Evolutionary conservation across 2,888 invertebrate genomes (phyloP).

Genomic region (Heliconius aoede): DNA sequence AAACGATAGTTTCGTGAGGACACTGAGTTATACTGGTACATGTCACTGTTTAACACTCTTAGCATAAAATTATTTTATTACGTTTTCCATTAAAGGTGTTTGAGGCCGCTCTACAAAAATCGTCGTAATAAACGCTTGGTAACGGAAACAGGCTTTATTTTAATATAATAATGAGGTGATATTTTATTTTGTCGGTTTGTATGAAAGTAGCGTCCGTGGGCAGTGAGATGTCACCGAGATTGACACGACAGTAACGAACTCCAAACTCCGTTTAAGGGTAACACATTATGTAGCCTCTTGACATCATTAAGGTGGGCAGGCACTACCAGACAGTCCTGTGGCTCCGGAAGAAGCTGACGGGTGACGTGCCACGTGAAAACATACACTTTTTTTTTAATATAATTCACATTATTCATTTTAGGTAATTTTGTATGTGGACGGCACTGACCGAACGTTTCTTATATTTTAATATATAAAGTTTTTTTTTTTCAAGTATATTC

Average conservation of each 20-base stretch:
- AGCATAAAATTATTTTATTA: conserved; percentile 50
- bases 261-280: conserved; percentile 70
- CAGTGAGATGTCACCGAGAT: conserved; percentile 73
- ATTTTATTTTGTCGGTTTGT: conserved; percentile 59
- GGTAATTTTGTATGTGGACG: not conserved
- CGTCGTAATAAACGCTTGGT: conserved; percentile 20
- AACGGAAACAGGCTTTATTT: conserved; percentile 53
- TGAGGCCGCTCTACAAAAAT: conserved; percentile 28
- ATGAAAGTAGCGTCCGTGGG: conserved; percentile 62
- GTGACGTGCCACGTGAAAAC: conserved; percentile 45
- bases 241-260: conserved; percentile 77
- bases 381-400: conserved; percentile 33
- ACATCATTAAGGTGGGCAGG: conserved; percentile 75
- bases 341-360: conserved; percentile 49
- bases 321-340: conserved; percentile 56
- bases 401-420: conserved; percentile 14
- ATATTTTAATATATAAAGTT: conserved; percentile 11
- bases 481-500: not conserved
- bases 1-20: conserved; percentile 59
- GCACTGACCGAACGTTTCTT: not conserved
- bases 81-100: conserved; percentile 27
- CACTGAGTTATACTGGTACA: conserved; percentile 64
- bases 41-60: conserved; percentile 58
- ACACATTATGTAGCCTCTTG: conserved; percentile 77
- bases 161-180: conserved; percentile 61